Percentiles rank a stretch among this genome's conserved stretches.
Conservation (phyloP, 2,113 vertebrate species). For the Saguinus midas region DNA sequence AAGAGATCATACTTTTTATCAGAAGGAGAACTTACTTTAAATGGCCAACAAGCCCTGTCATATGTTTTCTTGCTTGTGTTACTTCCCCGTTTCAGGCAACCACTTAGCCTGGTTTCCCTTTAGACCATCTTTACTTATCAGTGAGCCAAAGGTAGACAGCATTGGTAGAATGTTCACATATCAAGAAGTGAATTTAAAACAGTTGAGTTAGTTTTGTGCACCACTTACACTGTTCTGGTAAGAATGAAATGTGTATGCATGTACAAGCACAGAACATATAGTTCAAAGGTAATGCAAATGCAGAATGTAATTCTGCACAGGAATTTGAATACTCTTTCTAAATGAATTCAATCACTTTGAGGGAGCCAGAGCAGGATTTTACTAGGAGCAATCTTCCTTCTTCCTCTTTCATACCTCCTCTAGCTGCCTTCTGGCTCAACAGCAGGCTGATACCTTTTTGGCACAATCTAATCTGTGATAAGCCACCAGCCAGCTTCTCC, state of each 20-base stretch:
- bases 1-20: not conserved
- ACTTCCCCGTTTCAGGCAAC: not conserved
- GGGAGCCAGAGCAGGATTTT: not conserved
- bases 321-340: not conserved
- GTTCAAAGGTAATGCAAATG: not conserved
- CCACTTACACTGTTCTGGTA: not conserved
- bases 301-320: not conserved
- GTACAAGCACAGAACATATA: not conserved
- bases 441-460: constrained; percentile 58
- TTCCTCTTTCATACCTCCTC: constrained; percentile 27
- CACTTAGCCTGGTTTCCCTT: not conserved
- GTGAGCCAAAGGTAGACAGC: not conserved
- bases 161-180: not conserved
- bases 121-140: not conserved
- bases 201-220: not conserved
- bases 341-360: not conserved
- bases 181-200: not conserved
- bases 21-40: not conserved
- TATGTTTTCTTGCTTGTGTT: not conserved
- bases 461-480: constrained; percentile 60
- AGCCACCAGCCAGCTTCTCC: constrained; percentile 26
- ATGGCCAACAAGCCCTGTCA: not conserved
- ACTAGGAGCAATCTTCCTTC: not conserved
- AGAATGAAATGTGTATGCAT: not conserved
- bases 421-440: constrained; percentile 61